These are phyloP conservation scores for Euzophera pinguis DNA, from an alignment of 2,888 invertebrate genomes.

Conservation along the genomic window DNA sequence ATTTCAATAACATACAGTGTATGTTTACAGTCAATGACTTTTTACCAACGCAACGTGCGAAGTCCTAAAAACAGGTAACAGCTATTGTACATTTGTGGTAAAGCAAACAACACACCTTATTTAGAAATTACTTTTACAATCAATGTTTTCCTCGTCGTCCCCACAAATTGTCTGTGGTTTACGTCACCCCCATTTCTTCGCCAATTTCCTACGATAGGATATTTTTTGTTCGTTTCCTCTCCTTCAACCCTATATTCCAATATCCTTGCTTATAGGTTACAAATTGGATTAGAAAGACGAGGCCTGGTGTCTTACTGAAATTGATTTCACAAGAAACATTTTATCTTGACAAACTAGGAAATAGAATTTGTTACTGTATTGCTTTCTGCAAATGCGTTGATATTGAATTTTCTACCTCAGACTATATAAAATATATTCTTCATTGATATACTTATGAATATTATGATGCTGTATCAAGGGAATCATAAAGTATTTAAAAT, in stretches of 20 bases:
- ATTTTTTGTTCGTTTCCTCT: conserved; percentile 40
- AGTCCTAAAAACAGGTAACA: too few relatives aligned
- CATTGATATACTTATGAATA: too few relatives aligned
- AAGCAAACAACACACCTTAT: neutral
- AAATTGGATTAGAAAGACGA: conserved; percentile 54
- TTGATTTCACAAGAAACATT: conserved; percentile 40
- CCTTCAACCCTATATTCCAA: conserved; percentile 43
- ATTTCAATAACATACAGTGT: too few relatives aligned
- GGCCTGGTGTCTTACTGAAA: conserved; percentile 41
- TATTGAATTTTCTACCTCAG: conserved; percentile 24
- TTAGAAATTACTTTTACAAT: neutral
- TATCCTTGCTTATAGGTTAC: conserved; percentile 49
- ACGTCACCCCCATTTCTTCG: conserved; percentile 34
- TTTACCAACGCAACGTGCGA: too few relatives aligned
- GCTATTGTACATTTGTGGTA: neutral
- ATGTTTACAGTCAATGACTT: too few relatives aligned
- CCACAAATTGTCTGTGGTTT: conserved; percentile 24
- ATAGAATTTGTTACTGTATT: conserved; percentile 24
- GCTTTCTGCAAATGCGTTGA: conserved; percentile 11
- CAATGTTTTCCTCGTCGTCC: neutral
- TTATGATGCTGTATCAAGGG: too few relatives aligned
- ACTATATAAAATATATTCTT: neutral
- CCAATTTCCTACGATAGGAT: conserved; percentile 43
- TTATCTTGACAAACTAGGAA: conserved; percentile 27
- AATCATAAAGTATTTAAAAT: too few relatives aligned